Evolutionary conservation across 92 coral and sea anemone genomes (phyloP), one percentile per base, ranked within the genome.

Genomic region (Pocillopora meandrina): DNA sequence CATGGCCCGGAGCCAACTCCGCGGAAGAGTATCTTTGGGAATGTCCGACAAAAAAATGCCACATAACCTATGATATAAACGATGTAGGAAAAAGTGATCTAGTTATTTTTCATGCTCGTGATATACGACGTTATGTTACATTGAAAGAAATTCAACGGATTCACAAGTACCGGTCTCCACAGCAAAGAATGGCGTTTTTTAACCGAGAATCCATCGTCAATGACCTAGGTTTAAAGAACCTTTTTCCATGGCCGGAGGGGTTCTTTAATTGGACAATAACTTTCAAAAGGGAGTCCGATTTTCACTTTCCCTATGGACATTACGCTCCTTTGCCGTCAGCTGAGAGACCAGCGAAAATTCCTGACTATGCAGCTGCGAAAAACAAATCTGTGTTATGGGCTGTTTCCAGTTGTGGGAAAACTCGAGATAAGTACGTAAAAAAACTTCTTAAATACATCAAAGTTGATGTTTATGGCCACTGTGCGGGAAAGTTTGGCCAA

Each of bases 261-360:
- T 13, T 88, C 35, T 85, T 91, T 74, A 91, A 91, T 56, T 91
- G 95, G 95, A 91, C 95, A 2, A 82, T 86, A 82, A 85, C 95
- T 1, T 91, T 81, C 79, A 76, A 87, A n/a, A 57, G 36, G 58
- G 88, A 88, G 71, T 89, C 95, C 8, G 95, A 91, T 78, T 75
- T 91, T 47, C 86, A 65, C 34, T 19, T 49, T 23, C 95, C 95
- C 11, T 91, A 91, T 60, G 90, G 87, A 8, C 77, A n/a, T 56
- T 85, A 69, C 33, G 55, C 35, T 36, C 92, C 78, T 21, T 68
- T 74, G 65, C 64, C 71, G 26, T 17, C 49, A 17, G 79, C 71
- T 52, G 66, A 78, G 0, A 63, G 65, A n/a, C 60, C 35, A 14
- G 74, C 56, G 3, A 11, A 71, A 12, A 58, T 64, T 8, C n/a